These are phyloP conservation scores for Rhabdophis nuchalis DNA, from an alignment of 2,797 vertebrate genomes.

Conservation along the genomic window DNA sequence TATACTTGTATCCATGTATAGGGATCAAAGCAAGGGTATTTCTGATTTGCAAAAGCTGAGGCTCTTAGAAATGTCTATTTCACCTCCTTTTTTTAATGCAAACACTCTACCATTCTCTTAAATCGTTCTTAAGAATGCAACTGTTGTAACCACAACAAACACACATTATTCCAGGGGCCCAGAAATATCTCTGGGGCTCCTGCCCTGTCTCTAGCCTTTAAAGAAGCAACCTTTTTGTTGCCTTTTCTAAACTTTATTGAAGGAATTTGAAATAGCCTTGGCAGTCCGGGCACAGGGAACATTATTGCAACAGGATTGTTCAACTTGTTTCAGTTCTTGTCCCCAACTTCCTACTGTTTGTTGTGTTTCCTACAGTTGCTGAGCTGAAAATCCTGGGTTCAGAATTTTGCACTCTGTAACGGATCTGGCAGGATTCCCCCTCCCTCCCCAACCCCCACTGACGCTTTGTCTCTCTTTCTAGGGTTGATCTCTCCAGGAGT, in stretches of 20 bases:
- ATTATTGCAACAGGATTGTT: neutral
- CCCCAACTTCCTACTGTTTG: neutral
- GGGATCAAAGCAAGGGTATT: neutral
- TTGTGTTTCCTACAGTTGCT: neutral
- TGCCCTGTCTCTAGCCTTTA: neutral
- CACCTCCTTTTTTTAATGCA: neutral
- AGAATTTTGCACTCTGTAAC: neutral
- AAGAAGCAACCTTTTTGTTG: neutral
- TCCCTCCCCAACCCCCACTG: neutral
- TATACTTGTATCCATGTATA: too few relatives aligned
- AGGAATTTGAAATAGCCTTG: neutral
- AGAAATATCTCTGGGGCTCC: neutral
- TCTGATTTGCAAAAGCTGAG: neutral
- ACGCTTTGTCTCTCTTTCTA: conserved; percentile 39
- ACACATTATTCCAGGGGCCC: neutral
- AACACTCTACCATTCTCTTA: neutral
- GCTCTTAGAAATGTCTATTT: neutral
- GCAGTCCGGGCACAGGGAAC: neutral
- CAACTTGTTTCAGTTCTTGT: neutral
- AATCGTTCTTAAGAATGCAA: neutral
- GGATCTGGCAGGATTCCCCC: neutral
- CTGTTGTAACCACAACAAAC: neutral
- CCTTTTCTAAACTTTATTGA: neutral
- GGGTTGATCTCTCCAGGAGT: conserved; percentile 82
- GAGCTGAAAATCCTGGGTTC: neutral